Percentiles rank a stretch among this genome's conserved stretches.
Evolutionary conservation across 1,140 invertebrate species (phyloP).

Genomic region (Pseudachorutes palmiensis): DNA sequence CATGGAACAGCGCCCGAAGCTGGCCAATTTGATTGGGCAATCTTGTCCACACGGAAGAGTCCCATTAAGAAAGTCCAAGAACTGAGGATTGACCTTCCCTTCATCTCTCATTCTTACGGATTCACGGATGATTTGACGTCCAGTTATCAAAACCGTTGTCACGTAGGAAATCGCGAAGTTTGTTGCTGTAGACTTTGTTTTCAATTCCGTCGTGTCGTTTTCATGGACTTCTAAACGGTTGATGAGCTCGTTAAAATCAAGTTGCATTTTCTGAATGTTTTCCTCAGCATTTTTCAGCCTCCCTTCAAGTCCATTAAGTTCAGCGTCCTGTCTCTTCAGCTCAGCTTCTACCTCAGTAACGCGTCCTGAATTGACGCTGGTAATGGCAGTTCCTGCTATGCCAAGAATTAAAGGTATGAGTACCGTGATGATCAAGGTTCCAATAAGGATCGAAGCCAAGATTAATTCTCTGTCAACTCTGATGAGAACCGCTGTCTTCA

Average conservation of each 20-base stretch:
- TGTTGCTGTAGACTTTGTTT: not conserved
- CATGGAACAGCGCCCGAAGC: not conserved
- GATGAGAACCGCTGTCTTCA: too few relatives aligned
- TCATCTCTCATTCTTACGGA: conserved; percentile 13
- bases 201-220: conserved; percentile 8
- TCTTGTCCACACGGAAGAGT: conserved; percentile 16
- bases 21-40: conserved; percentile 15
- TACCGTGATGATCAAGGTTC: too few relatives aligned
- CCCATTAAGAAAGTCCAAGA: conserved; percentile 19
- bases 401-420: conserved; percentile 35
- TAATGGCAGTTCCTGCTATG: conserved; percentile 21
- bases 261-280: not conserved
- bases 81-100: conserved; percentile 5
- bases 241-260: not conserved
- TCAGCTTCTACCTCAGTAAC: not conserved
- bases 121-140: conserved; percentile 14
- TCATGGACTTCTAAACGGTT: not conserved
- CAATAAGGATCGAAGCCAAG: too few relatives aligned
- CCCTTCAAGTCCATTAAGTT: not conserved
- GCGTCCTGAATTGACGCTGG: not conserved
- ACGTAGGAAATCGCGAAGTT: conserved; percentile 18
- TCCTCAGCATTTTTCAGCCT: not conserved
- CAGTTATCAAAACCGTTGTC: conserved; percentile 7
- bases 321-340: not conserved
- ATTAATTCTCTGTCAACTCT: too few relatives aligned